Evolutionary conservation across 1,140 invertebrate species (phyloP).

Genomic region (Octopus bimaculoides): DNA sequence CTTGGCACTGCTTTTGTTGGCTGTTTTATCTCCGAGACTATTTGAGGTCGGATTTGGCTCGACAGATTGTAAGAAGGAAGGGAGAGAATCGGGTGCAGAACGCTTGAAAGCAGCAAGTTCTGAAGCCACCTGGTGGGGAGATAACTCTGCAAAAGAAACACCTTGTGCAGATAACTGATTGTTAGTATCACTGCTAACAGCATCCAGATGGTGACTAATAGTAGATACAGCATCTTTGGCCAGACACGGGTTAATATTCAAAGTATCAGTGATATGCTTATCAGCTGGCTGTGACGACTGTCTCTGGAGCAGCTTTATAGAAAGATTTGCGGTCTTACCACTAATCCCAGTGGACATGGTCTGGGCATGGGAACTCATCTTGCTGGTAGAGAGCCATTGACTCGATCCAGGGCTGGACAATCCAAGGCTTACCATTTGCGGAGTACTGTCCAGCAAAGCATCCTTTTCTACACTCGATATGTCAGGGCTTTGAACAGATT

Average conservation of each 20-base stretch:
- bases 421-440: slow-evolving; percentile 1
- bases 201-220: background rate
- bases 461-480: slow-evolving; percentile 33
- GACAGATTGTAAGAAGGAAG: background rate
- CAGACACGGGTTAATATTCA: background rate
- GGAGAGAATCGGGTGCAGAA: background rate
- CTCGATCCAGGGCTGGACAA: background rate
- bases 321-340: background rate
- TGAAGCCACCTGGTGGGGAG: background rate
- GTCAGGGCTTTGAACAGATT: slow-evolving; percentile 20
- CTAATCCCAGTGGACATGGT: slow-evolving; percentile 29
- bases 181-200: background rate
- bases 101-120: slow-evolving; percentile 6
- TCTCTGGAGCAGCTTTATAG: background rate
- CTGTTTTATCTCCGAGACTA: background rate
- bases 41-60: background rate
- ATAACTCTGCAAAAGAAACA: background rate
- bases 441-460: slow-evolving; percentile 28
- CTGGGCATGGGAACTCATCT: slow-evolving; percentile 14
- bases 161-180: background rate
- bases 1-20: no score
- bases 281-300: background rate
- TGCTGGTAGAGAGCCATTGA: background rate
- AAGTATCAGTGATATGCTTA: background rate
- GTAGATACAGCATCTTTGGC: background rate